phyloP scores from a whole-genome alignment of 2,888 invertebrate genomes.

The Halocaridina rubra region DNA sequence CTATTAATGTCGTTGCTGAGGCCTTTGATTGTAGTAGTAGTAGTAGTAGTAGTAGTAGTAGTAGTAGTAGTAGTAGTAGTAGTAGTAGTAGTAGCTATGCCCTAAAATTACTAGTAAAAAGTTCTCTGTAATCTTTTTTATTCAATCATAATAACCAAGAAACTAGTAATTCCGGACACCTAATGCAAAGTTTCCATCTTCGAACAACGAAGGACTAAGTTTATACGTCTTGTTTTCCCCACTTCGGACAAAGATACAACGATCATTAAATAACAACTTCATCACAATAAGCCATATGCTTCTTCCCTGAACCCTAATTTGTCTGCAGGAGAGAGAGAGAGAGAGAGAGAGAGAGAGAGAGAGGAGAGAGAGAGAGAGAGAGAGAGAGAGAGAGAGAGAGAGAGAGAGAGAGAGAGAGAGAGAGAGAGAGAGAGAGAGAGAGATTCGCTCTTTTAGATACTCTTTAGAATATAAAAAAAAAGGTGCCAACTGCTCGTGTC shows the following conservation, averaged over 20 bases:
- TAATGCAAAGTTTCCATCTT: background rate
- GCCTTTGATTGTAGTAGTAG: too few species aligned
- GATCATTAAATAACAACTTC: conserved; percentile 34
- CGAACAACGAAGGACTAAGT: background rate
- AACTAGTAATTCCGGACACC: too few species aligned
- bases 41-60: too few species aligned
- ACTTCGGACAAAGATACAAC: background rate
- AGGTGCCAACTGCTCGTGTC: background rate
- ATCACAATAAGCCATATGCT: conserved; percentile 47
- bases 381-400: background rate
- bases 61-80: too few species aligned
- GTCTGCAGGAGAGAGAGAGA: background rate
- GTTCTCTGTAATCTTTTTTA: too few species aligned
- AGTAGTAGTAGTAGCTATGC: too few species aligned
- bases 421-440: background rate
- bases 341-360: background rate
- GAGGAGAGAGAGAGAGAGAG: background rate
- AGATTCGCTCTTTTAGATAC: too few species aligned
- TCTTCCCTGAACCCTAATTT: conserved; percentile 27
- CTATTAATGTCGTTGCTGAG: too few species aligned
- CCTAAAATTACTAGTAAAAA: too few species aligned
- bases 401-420: background rate
- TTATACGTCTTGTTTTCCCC: background rate
- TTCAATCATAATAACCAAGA: too few species aligned
- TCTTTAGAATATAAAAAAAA: background rate